A percentile compares a stretch with the other conserved stretches of the same genome.
These are phyloP conservation scores for Campopleginae sp. DNA, from an alignment of 2,888 invertebrate genomes.

Conservation along the genomic window DNA sequence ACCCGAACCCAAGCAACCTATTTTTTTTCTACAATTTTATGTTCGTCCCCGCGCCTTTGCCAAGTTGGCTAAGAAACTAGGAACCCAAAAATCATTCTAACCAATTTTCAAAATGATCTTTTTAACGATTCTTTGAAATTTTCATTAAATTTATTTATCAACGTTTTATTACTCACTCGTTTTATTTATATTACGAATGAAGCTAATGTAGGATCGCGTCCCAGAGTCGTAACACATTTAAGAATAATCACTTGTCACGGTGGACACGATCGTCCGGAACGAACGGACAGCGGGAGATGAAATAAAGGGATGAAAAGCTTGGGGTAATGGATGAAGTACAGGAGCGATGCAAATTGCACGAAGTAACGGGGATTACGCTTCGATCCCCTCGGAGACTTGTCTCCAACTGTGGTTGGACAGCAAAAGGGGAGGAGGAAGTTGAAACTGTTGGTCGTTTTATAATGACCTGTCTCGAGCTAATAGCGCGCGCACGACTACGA, in stretches of 20 bases:
- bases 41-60: constrained; percentile 16
- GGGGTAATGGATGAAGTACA: not conserved
- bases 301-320: not conserved
- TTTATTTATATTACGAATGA: constrained; percentile 7
- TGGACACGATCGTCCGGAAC: constrained; percentile 1
- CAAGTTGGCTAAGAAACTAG: not conserved
- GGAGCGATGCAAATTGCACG: constrained; percentile 60
- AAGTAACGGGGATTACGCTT: constrained; percentile 56
- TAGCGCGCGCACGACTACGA: constrained; percentile 42
- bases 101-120: not conserved
- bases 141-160: too few species aligned
- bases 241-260: constrained; percentile 44
- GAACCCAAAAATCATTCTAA: not conserved
- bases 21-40: constrained; percentile 52
- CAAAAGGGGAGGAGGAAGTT: not conserved
- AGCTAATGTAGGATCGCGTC: not conserved
- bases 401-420: constrained; percentile 14
- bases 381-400: constrained; percentile 43
- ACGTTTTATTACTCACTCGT: too few species aligned
- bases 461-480: constrained; percentile 65
- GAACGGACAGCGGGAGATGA: constrained; percentile 23
- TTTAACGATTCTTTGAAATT: not conserved
- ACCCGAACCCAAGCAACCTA: too few species aligned
- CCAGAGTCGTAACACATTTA: not conserved
- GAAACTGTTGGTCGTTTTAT: constrained; percentile 45